phyloP scores from a whole-genome alignment of 2,888 invertebrate genomes.

The Caenorhabditis panamensis region DNA sequence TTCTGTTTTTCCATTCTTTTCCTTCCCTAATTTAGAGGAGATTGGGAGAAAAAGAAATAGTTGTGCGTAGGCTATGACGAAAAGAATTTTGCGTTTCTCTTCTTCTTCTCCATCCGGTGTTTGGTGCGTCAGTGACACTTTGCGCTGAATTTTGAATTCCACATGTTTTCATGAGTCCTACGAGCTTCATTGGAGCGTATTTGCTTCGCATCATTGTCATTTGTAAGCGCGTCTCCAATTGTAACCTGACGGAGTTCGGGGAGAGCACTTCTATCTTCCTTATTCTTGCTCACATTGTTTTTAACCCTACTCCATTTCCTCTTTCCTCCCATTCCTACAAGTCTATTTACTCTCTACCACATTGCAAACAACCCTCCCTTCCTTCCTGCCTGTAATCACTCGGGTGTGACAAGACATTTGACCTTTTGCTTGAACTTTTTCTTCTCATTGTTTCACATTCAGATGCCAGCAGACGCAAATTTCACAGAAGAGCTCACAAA shows the following conservation, averaged over 20 bases:
- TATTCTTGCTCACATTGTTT: background rate
- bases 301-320: background rate
- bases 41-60: background rate
- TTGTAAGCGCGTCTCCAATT: too few species aligned
- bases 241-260: too few species aligned
- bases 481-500: constrained; percentile 52
- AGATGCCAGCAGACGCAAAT: constrained; percentile 30
- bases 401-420: background rate
- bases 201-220: too few species aligned
- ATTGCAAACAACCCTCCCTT: background rate
- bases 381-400: background rate
- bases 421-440: background rate
- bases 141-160: background rate
- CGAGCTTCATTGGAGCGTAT: constrained; percentile 1
- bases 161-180: too few species aligned
- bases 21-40: background rate
- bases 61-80: background rate
- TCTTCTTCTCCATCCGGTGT: background rate
- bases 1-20: background rate
- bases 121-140: background rate
- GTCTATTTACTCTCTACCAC: background rate
- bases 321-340: background rate
- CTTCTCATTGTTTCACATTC: background rate
- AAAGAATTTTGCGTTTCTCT: background rate
- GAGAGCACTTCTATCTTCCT: background rate